Conservation (phyloP, 2,797 vertebrate species). For the Pantherophis vulpinus region DNA sequence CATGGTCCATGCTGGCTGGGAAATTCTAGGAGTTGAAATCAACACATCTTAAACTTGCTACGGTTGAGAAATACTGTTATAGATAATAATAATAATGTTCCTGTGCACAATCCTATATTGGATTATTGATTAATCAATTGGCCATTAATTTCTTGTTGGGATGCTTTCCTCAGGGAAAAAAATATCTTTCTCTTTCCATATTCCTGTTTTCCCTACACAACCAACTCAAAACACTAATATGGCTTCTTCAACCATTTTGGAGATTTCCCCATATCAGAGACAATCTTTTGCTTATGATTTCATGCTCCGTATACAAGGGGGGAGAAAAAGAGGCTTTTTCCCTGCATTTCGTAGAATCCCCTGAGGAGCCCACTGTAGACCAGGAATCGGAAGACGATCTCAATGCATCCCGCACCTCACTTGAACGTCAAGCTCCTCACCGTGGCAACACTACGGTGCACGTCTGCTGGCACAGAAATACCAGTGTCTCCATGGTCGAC, state of each 20-base stretch:
- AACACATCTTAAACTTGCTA: neutral
- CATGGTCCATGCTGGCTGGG: neutral
- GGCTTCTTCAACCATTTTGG: neutral
- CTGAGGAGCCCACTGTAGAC: slow-evolving; percentile 85
- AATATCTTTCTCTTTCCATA: neutral
- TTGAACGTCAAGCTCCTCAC: slow-evolving; percentile 87
- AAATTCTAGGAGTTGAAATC: neutral
- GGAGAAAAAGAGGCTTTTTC: slow-evolving; percentile 54
- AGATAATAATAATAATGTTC: neutral
- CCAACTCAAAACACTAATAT: slow-evolving; percentile 10
- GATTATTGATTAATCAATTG: neutral
- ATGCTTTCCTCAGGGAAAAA: neutral
- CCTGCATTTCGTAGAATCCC: slow-evolving; percentile 85
- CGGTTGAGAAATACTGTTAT: neutral
- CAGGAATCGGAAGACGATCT: slow-evolving; percentile 95
- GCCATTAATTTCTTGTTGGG: neutral
- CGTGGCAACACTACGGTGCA: slow-evolving; percentile 99
- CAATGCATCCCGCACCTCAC: slow-evolving; percentile 81
- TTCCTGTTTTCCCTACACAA: neutral
- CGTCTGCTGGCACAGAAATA: slow-evolving; percentile 99
- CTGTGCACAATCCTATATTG: neutral
- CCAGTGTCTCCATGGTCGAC: slow-evolving; percentile 98
- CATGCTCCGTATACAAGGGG: slow-evolving; percentile 50
- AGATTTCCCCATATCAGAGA: neutral
- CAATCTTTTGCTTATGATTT: slow-evolving; percentile 49